Evolutionary conservation across 1,140 invertebrate genomes (phyloP).

Genomic region (Plutomurus gul): DNA sequence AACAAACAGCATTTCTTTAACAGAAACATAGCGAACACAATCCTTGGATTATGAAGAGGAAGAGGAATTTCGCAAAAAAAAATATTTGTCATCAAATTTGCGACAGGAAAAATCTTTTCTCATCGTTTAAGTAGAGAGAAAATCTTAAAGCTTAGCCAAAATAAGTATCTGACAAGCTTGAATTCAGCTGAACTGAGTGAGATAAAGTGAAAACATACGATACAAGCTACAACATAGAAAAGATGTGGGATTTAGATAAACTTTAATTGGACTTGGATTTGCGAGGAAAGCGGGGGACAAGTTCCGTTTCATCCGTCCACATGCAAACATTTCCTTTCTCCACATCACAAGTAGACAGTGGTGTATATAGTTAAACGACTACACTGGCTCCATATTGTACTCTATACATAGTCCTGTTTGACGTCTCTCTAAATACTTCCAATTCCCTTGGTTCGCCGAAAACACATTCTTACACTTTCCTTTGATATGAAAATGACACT

Average conservation of each 20-base stretch:
- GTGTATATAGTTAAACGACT: not conserved
- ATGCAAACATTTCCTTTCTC: constrained; percentile 24
- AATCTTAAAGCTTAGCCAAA: not conserved
- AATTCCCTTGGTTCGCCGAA: too few species aligned
- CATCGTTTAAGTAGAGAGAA: constrained; percentile 4
- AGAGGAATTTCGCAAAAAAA: not conserved
- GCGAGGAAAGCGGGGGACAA: not conserved
- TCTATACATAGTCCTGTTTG: too few species aligned
- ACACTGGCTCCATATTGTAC: too few species aligned
- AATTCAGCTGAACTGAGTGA: constrained; percentile 12
- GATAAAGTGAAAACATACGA: constrained; percentile 8
- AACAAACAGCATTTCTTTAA: not conserved
- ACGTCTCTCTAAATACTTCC: too few species aligned
- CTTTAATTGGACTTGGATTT: constrained; percentile 12
- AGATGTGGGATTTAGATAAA: constrained; percentile 35
- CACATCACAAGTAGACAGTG: not conserved
- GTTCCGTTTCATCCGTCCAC: constrained; percentile 17
- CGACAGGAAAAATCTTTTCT: constrained; percentile 23
- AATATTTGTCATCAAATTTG: constrained; percentile 13
- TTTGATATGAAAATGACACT: too few species aligned
- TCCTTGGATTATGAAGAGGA: not conserved
- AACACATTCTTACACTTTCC: not conserved
- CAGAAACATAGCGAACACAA: not conserved
- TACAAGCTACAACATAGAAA: not conserved
- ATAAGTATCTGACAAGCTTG: not conserved